phyloP scores from a whole-genome alignment of 2,888 invertebrate species.

The Hemistola chrysoprasaria region DNA sequence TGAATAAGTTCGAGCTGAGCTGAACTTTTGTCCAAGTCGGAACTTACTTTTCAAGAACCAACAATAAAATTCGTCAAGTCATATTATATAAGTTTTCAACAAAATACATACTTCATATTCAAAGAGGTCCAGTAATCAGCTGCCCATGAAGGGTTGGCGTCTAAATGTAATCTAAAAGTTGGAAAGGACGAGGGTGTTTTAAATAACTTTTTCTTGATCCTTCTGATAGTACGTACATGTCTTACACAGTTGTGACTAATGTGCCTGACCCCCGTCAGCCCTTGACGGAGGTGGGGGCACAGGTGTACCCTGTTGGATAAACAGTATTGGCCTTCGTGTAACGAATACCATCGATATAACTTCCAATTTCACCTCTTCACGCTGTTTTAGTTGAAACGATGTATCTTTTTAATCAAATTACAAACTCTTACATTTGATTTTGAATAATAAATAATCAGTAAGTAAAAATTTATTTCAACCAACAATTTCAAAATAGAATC shows the following conservation, averaged over 20 bases:
- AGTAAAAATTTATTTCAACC: too few species aligned
- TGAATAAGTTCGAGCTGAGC: too few species aligned
- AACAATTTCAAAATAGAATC: too few species aligned
- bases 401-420: constrained; percentile 9
- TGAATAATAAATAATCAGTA: too few species aligned
- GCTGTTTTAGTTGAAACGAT: constrained; percentile 30
- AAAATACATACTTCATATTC: too few species aligned
- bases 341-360: constrained; percentile 52
- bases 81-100: too few species aligned
- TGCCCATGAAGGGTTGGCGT: constrained; percentile 7
- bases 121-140: constrained; percentile 3
- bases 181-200: constrained; percentile 23
- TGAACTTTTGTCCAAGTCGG: too few species aligned
- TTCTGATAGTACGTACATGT: constrained; percentile 43
- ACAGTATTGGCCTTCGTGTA: constrained; percentile 50
- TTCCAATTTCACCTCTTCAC: constrained; percentile 42
- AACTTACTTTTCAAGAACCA: too few species aligned
- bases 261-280: constrained; percentile 57
- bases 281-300: constrained; percentile 62
- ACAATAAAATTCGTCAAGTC: not conserved
- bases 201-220: constrained; percentile 33
- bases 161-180: constrained; percentile 32
- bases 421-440: not conserved
- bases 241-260: constrained; percentile 65
- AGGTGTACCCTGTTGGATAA: constrained; percentile 51